Evolutionary conservation across 2,113 vertebrate genomes (phyloP), one percentile per base, ranked within the genome.

Genomic region (Stictonetta naevosa): DNA sequence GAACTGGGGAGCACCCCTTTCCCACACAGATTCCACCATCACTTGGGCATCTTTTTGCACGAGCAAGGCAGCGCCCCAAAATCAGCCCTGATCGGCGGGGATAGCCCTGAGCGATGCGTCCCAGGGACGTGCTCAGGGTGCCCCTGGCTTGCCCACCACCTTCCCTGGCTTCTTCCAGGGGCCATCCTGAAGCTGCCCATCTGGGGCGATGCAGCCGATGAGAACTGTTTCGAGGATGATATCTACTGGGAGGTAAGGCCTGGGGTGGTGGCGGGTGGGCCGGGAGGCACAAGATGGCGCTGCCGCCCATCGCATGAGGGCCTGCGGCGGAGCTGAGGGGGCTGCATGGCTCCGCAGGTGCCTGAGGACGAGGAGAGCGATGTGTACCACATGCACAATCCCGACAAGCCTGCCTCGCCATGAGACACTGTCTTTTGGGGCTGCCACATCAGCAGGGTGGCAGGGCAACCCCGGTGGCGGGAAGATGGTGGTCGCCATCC

Each of bases 171-270:
- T 60, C 92, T 92, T 66, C 34, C 94, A 99, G 99, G 99, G 59
- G 72, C 98, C n/a, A 98, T 99, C 93, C 96, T 99, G 90, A 99
- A 95, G 96, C 73, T 99, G 22, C 99, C 99, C 0, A 71, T 99
- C 81, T 99, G 99, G 99, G 99, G 98, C 6, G 99, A 99, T 64
- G 92, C 99, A 2, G 96, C 98, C 4, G 98, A 99, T 83, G 99
- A 99, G 92, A 98, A 99, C 97, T 99, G 99, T 98, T 99, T 97
- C 71, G 99, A 99, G 42, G 99, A 99, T 91, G 98, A 96, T 13
- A 89, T 98, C 22, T 99, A 99, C 95, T 99, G 99, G 99, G 99
- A 99, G 99, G 99, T 99, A 89, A 98, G 98, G 40, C 38, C 18
- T 33, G n/a, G 20, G 36, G 21, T 10, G 7, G 19, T 8, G 56